phyloP scores from a whole-genome alignment of 2,888 invertebrate species.

The Dasypolia templi region DNA sequence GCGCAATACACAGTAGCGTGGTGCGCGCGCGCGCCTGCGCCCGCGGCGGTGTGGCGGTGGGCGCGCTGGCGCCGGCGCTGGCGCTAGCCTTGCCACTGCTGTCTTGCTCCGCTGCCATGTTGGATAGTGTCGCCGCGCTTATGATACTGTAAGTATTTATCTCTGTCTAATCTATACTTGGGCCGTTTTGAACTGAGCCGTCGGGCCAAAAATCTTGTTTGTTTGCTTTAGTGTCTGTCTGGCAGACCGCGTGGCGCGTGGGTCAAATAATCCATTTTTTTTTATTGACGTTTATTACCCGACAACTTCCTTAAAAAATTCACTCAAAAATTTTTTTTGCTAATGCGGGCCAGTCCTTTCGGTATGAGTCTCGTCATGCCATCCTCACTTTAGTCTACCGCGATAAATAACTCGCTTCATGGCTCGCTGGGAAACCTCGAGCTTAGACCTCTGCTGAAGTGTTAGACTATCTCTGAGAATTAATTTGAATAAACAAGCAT shows the following conservation, averaged over 20 bases:
- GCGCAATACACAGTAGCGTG: conserved; percentile 55
- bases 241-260: background rate
- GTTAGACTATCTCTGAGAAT: background rate
- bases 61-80: conserved; percentile 54
- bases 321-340: background rate
- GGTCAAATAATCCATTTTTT: background rate
- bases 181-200: background rate
- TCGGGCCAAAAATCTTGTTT: background rate
- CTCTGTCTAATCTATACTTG: background rate
- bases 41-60: conserved; percentile 28
- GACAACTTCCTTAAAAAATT: background rate
- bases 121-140: conserved; percentile 76
- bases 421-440: background rate
- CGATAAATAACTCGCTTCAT: background rate
- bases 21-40: conserved; percentile 53
- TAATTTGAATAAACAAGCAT: background rate
- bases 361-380: background rate
- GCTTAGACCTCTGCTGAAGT: background rate
- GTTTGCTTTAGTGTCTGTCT: too few relatives aligned
- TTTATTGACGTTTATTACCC: background rate
- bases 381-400: background rate
- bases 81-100: conserved; percentile 69
- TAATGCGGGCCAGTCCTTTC: background rate
- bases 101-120: conserved; percentile 69
- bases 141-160: conserved; percentile 76